Evolutionary conservation across 2,797 vertebrate genomes (phyloP).

Genomic region (Takifugu ocellatus): DNA sequence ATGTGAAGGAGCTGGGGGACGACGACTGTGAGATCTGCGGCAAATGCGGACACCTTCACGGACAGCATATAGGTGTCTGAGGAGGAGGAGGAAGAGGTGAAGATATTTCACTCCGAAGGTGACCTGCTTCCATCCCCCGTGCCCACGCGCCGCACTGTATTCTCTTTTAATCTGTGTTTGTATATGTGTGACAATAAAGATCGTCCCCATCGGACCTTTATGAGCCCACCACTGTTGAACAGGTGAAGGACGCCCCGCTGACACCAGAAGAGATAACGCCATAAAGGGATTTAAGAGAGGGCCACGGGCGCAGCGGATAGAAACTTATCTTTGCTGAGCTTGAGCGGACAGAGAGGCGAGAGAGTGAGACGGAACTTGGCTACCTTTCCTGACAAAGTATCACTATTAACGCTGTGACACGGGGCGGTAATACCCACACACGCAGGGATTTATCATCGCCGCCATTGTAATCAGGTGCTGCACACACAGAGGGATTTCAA

Average conservation of each 20-base stretch:
- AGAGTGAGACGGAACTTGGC: constrained; percentile 36
- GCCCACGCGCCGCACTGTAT: constrained; percentile 1
- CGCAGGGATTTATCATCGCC: constrained; percentile 59
- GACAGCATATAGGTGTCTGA: constrained; percentile 42
- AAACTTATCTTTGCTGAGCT: constrained; percentile 64
- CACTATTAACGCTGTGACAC: constrained; percentile 68
- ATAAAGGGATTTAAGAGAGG: constrained; percentile 69
- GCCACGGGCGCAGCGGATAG: constrained; percentile 65
- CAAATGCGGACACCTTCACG: constrained; percentile 45
- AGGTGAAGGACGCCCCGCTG: constrained; percentile 72
- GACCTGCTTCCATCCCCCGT: constrained; percentile 39
- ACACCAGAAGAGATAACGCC: constrained; percentile 65
- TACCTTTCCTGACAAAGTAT: constrained; percentile 58
- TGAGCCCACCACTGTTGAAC: constrained; percentile 49
- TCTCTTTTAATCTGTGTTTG: constrained; percentile 52
- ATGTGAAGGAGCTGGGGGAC: constrained; percentile 60
- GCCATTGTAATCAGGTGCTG: constrained; percentile 57
- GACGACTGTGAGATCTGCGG: constrained; percentile 62
- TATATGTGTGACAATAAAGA: constrained; percentile 41
- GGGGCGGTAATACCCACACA: constrained; percentile 52
- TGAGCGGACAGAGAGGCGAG: constrained; percentile 41
- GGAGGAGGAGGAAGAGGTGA: constrained; percentile 31
- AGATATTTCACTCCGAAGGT: constrained; percentile 57
- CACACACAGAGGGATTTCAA: constrained; percentile 48
- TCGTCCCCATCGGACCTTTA: constrained; percentile 42